Conservation (phyloP, 2,888 invertebrate genomes). For the Steinernema carpocapsae region DNA sequence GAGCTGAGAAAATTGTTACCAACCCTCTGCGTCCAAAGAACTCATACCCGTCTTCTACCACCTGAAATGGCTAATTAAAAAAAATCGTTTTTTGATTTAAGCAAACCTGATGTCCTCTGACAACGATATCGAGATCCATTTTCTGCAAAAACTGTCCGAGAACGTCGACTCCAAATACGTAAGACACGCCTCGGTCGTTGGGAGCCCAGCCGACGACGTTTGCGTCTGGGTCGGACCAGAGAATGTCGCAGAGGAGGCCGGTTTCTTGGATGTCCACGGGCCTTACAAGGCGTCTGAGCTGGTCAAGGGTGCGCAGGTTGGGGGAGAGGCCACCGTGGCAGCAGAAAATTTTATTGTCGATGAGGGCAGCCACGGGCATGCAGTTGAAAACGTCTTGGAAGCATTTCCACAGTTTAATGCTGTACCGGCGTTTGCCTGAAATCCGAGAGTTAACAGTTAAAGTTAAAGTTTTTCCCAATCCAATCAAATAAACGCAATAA, state of each 20-base stretch:
- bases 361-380: conserved; percentile 66
- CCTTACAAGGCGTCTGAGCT: conserved; percentile 61
- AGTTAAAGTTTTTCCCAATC: neutral
- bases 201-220: conserved; percentile 65
- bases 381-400: conserved; percentile 68
- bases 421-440: conserved; percentile 64
- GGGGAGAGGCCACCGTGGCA: conserved; percentile 66
- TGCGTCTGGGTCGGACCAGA: conserved; percentile 67
- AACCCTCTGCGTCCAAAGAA: conserved; percentile 69
- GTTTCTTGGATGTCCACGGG: conserved; percentile 67
- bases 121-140: conserved; percentile 67
- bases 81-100: neutral
- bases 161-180: conserved; percentile 66
- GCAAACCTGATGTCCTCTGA: conserved; percentile 62
- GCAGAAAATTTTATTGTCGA: conserved; percentile 66
- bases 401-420: conserved; percentile 64
- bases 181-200: conserved; percentile 65
- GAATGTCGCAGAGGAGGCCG: conserved; percentile 63
- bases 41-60: conserved; percentile 64
- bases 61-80: conserved; percentile 41
- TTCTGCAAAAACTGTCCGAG: conserved; percentile 62
- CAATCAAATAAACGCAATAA: too few species aligned
- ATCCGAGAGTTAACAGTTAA: neutral
- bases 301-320: conserved; percentile 63
- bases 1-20: conserved; percentile 74